Evolutionary conservation across 1,140 invertebrate genomes (phyloP).

Genomic region (Maconellicoccus hirsutus): DNA sequence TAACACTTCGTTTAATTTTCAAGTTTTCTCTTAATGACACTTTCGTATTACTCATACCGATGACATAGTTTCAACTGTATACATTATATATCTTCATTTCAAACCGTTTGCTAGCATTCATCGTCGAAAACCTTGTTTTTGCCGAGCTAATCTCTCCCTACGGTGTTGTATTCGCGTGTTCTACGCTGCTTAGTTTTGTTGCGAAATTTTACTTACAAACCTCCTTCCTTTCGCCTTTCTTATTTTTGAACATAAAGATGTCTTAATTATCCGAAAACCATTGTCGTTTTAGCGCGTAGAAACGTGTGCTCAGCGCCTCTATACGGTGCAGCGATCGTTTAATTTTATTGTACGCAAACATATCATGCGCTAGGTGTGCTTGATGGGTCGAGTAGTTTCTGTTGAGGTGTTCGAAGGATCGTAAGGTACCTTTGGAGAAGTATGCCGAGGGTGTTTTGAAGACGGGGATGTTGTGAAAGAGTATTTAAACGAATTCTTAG

Average conservation of each 20-base stretch:
- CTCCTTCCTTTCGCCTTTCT: neutral
- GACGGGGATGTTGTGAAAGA: too few relatives aligned
- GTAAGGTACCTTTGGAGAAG: too few relatives aligned
- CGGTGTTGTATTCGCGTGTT: neutral
- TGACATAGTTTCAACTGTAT: neutral
- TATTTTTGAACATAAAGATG: neutral
- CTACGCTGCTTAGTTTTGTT: neutral
- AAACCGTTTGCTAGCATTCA: constrained; percentile 7
- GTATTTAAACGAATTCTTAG: too few relatives aligned
- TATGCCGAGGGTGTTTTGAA: too few relatives aligned
- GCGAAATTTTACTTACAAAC: neutral
- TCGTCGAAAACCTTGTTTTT: neutral
- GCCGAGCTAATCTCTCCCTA: neutral
- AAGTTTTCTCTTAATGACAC: constrained; percentile 4
- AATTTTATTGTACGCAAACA: neutral
- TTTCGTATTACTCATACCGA: constrained; percentile 4
- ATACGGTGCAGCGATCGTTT: neutral
- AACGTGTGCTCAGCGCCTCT: too few relatives aligned
- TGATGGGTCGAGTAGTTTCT: too few relatives aligned
- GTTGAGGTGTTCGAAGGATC: too few relatives aligned
- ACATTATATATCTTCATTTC: constrained; percentile 6
- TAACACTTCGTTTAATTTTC: neutral
- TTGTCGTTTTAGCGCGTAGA: neutral
- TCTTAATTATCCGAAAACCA: constrained; percentile 5
- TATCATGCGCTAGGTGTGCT: too few relatives aligned